Evolutionary conservation across 1,140 invertebrate genomes (phyloP).

Genomic region (Paralvinella palmiformis): DNA sequence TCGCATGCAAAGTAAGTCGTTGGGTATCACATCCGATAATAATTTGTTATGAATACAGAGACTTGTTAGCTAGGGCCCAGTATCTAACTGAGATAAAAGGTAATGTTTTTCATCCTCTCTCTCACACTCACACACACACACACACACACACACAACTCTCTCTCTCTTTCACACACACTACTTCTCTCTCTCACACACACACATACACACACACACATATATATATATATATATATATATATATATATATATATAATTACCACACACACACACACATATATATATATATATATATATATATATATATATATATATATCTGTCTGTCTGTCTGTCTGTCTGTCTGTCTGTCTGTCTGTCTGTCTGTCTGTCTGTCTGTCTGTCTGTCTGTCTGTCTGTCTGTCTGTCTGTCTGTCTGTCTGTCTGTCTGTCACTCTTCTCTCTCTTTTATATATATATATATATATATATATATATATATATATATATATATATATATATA

Average conservation of each 20-base stretch:
- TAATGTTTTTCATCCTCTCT: not conserved
- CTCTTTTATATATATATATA: conserved; percentile 7
- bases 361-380: not conserved
- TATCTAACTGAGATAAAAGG: too few species aligned
- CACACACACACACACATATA: not conserved
- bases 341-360: not conserved
- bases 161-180: not conserved
- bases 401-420: too few species aligned
- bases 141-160: not conserved
- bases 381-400: not conserved
- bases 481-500: conserved; percentile 6
- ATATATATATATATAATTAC: not conserved
- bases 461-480: conserved; percentile 9
- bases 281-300: not conserved
- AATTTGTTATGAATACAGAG: too few species aligned
- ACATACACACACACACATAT: conserved; percentile 7
- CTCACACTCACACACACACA: not conserved
- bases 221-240: not conserved
- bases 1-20: too few species aligned
- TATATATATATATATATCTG: not conserved
- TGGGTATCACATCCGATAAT: too few species aligned
- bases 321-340: not conserved
- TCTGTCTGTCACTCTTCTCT: too few species aligned
- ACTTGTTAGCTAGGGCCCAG: too few species aligned
- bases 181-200: not conserved